These are phyloP conservation scores for Natrix natrix DNA, from an alignment of 2,797 vertebrate genomes.

Conservation along the genomic window DNA sequence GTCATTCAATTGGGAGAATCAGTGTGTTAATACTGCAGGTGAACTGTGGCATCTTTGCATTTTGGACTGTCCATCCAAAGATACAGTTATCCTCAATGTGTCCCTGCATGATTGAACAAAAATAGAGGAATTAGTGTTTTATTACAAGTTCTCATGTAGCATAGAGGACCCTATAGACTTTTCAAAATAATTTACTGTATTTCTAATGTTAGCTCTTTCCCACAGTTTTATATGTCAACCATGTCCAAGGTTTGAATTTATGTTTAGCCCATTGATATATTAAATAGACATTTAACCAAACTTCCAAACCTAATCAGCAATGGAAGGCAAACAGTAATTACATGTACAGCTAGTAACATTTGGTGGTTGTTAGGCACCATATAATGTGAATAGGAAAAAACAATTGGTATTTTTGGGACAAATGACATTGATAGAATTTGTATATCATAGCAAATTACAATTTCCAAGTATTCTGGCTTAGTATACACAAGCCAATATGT, in stretches of 20 bases:
- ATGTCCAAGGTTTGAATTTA: slow-evolving; percentile 13
- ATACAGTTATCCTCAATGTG: slow-evolving; percentile 5
- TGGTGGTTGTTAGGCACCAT: neutral
- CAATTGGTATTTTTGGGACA: neutral
- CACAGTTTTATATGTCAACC: slow-evolving; percentile 14
- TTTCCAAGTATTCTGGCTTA: neutral
- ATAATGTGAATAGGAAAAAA: neutral
- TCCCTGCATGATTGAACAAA: slow-evolving; percentile 28
- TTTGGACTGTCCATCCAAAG: slow-evolving; percentile 31
- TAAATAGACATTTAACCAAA: neutral
- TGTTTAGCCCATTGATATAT: neutral
- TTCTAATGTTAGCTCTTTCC: neutral
- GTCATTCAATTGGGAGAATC: neutral
- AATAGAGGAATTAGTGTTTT: neutral
- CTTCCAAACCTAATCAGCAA: neutral
- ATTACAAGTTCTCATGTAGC: neutral
- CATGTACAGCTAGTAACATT: neutral
- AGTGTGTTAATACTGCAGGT: slow-evolving; percentile 28
- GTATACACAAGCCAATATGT: neutral
- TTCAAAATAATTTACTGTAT: slow-evolving; percentile 15
- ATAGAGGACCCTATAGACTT: neutral
- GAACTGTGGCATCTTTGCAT: slow-evolving; percentile 33
- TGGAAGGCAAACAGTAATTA: neutral
- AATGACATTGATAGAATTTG: neutral
- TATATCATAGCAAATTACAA: neutral